These are phyloP conservation scores for Platichthys flesus DNA, from an alignment of 2,113 vertebrate genomes.

Conservation along the genomic window DNA sequence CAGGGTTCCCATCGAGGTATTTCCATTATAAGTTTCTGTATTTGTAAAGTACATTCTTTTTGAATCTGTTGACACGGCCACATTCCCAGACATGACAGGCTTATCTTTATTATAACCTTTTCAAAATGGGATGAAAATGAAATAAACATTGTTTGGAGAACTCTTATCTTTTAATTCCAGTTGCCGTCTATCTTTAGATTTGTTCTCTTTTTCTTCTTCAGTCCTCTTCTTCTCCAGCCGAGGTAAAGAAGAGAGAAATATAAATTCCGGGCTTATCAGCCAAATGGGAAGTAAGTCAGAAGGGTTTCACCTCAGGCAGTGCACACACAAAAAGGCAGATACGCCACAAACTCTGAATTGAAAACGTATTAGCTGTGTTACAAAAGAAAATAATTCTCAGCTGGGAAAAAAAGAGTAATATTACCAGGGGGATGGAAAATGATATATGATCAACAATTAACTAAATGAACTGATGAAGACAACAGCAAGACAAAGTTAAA, in stretches of 20 bases:
- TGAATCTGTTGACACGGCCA: not conserved
- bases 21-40: not conserved
- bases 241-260: slow-evolving; percentile 37
- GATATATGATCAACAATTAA: slow-evolving; percentile 17
- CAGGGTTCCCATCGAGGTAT: not conserved
- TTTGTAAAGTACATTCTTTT: slow-evolving; percentile 8
- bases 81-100: slow-evolving; percentile 24
- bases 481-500: slow-evolving; percentile 4
- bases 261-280: slow-evolving; percentile 64
- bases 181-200: slow-evolving; percentile 44
- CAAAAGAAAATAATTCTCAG: not conserved
- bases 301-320: slow-evolving; percentile 35
- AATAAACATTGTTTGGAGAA: slow-evolving; percentile 48
- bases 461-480: slow-evolving; percentile 13
- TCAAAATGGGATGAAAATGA: slow-evolving; percentile 44
- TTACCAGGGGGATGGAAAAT: slow-evolving; percentile 13
- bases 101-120: slow-evolving; percentile 49
- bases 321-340: slow-evolving; percentile 23
- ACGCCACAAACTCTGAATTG: slow-evolving; percentile 31
- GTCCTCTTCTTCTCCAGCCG: not conserved
- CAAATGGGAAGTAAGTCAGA: slow-evolving; percentile 58
- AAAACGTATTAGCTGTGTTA: slow-evolving; percentile 31
- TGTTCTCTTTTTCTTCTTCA: slow-evolving; percentile 12
- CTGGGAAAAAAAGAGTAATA: not conserved
- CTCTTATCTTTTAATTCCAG: slow-evolving; percentile 64